Base-by-base conservation (phyloP, 2,888 invertebrate genomes). In the Drosophila kanekoi region DNA sequence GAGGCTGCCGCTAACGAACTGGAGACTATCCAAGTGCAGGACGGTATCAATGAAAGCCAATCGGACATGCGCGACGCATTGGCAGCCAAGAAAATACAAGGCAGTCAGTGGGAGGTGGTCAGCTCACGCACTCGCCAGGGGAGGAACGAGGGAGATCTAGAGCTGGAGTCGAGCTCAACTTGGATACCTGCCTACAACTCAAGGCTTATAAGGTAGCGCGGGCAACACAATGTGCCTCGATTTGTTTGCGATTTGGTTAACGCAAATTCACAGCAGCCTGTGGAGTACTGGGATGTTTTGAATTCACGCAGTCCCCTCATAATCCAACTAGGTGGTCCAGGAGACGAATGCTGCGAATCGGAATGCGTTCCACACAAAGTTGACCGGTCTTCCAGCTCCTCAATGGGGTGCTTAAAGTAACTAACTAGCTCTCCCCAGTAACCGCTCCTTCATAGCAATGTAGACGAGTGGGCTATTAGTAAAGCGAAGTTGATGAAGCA, bases 1-100 rank as follows among this genome's bases (percentile, higher is more conserved):
- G 88, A 87, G 76, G 79, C 79, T 67, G 79, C 67, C 62, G 72
- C 82, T 87, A 82, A 82, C 82, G 85, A 87, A 77, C 74, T 56
- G 60, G 40, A 54, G 56, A 51, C 58, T 74, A 63, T 65, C 61
- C 70, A 33, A 69, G 53, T 66, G 61, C 57, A 49, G 70, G 59
- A 64, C 61, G 45, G 68, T 84, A 87, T 87, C 88, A 85, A 88
- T 83, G 87, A 60, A 69, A 86, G 74, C 73, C 78, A 72, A 88
- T 88, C 84, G 81, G 87, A 85, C 84, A 85, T 83, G 84, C 53
- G 87, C 88, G 67, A 86, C 80, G 76, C 86, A 86, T 82, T 88
- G 88, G 86, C 83, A 84, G 77, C 72, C 73, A 68, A 69, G 44
- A 57, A 41, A 54, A 38, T n/a, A 44, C 37, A 44, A 58, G 61